These are phyloP conservation scores for Bombus impatiens DNA, from an alignment of 1,140 invertebrate genomes.

Conservation along the genomic window DNA sequence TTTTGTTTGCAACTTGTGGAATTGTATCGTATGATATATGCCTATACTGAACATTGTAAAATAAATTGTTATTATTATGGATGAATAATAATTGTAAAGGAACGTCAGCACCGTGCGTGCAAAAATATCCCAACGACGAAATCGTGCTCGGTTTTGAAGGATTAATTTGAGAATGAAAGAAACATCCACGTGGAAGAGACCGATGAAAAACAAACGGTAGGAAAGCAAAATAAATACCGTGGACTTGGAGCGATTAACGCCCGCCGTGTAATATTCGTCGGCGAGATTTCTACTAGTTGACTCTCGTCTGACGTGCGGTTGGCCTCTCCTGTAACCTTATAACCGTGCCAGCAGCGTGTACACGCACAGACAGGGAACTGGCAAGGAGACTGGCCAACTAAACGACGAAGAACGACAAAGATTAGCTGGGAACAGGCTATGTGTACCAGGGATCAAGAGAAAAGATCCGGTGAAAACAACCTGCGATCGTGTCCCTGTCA, in stretches of 20 bases:
- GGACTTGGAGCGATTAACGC: slow-evolving; percentile 28
- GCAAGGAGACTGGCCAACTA: not conserved
- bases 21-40: no score
- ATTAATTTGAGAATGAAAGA: not conserved
- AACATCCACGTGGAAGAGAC: no score
- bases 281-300: slow-evolving; percentile 48
- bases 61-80: no score
- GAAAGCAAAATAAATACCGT: slow-evolving; percentile 11
- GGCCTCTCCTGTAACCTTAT: slow-evolving; percentile 42
- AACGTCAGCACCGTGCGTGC: no score
- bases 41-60: no score
- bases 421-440: slow-evolving; percentile 3
- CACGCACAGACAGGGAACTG: not conserved
- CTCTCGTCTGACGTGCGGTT: slow-evolving; percentile 42
- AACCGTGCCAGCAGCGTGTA: slow-evolving; percentile 23
- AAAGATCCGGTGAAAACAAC: slow-evolving; percentile 14
- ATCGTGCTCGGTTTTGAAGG: not conserved
- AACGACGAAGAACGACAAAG: not conserved
- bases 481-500: no score
- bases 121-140: no score
- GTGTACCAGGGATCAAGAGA: no score
- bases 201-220: not conserved
- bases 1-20: no score
- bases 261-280: slow-evolving; percentile 43
- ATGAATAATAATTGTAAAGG: no score